These are phyloP conservation scores for Philaethria dido DNA, from an alignment of 2,888 invertebrate genomes.

Conservation along the genomic window DNA sequence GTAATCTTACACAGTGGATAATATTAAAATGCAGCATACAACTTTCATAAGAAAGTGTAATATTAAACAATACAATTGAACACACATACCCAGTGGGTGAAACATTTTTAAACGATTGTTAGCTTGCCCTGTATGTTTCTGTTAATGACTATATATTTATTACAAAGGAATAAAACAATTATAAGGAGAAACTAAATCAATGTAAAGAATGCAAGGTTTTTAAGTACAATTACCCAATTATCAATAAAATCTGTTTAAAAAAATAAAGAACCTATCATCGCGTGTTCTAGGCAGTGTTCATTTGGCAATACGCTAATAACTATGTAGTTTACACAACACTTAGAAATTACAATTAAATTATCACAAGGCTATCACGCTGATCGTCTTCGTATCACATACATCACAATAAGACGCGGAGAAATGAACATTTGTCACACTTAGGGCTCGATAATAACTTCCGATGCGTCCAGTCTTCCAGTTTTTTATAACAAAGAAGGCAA, in stretches of 20 bases:
- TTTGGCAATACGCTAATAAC: constrained; percentile 57
- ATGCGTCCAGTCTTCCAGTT: constrained; percentile 17
- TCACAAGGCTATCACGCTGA: constrained; percentile 73
- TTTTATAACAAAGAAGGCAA: background rate
- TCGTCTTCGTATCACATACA: constrained; percentile 45
- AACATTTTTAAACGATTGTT: background rate
- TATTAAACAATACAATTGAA: constrained; percentile 22
- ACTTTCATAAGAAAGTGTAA: constrained; percentile 9
- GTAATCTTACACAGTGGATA: constrained; percentile 12
- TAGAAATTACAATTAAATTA: constrained; percentile 57
- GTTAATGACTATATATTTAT: background rate
- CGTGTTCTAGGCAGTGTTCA: constrained; percentile 78
- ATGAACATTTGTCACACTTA: constrained; percentile 44
- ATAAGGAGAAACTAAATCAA: constrained; percentile 6
- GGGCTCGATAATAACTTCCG: constrained; percentile 29
- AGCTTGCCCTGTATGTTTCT: too few relatives aligned
- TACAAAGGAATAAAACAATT: background rate
- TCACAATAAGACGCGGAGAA: constrained; percentile 42
- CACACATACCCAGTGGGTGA: constrained; percentile 16
- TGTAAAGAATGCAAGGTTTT: constrained; percentile 22
- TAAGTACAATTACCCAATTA: constrained; percentile 79
- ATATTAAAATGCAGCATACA: constrained; percentile 7
- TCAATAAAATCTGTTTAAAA: constrained; percentile 52
- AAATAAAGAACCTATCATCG: constrained; percentile 62
- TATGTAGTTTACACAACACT: constrained; percentile 47